phyloP scores from a whole-genome alignment of 2,113 vertebrate genomes.

The Osmerus mordax region DNA sequence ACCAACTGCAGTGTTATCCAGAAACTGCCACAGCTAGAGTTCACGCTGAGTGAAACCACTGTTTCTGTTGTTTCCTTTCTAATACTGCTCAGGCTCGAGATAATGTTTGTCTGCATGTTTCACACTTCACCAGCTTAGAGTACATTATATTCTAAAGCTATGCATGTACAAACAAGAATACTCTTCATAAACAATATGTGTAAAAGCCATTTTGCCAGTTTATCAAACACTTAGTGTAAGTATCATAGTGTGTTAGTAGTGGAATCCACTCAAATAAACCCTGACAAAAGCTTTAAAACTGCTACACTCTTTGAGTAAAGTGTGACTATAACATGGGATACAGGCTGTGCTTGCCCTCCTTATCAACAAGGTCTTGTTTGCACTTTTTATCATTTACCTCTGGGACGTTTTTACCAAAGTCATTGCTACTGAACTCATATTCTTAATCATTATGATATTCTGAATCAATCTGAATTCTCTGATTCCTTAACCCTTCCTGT shows the following conservation, averaged over 20 bases:
- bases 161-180: slow-evolving; percentile 22
- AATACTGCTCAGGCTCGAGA: not conserved
- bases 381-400: too few species aligned
- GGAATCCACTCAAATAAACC: not conserved
- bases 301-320: slow-evolving; percentile 21
- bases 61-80: too few species aligned
- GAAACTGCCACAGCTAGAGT: too few species aligned
- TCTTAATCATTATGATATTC: not conserved
- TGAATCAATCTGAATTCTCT: not conserved
- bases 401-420: not conserved
- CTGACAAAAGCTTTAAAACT: not conserved
- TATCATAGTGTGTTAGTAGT: not conserved
- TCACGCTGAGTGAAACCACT: too few species aligned
- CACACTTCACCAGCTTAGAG: not conserved
- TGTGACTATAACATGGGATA: not conserved
- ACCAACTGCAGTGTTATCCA: too few species aligned
- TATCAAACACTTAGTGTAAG: slow-evolving; percentile 31
- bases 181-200: slow-evolving; percentile 35
- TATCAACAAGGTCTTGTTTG: not conserved
- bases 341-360: slow-evolving; percentile 16
- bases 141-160: slow-evolving; percentile 26
- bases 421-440: too few species aligned
- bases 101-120: slow-evolving; percentile 18
- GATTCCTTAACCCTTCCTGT: too few species aligned
- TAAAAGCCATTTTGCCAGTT: slow-evolving; percentile 38